phyloP scores from a whole-genome alignment of 2,888 invertebrate genomes.

The Quadroppia sp. region DNA sequence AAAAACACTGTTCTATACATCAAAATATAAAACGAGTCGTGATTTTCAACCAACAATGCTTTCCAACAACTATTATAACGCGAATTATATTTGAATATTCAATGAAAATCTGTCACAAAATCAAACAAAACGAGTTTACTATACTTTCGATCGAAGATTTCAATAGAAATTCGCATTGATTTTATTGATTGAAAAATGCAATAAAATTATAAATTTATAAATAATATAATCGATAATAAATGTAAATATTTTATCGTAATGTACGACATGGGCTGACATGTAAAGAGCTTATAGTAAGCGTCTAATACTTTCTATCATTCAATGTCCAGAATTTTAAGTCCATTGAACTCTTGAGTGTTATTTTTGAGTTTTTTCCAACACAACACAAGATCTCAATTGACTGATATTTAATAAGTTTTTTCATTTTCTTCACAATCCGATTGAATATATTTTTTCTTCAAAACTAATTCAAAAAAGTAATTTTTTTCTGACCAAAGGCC shows the following conservation, averaged over 20 bases:
- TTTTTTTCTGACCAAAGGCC: background rate
- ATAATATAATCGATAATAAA: background rate
- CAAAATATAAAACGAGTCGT: constrained; percentile 14
- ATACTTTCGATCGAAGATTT: background rate
- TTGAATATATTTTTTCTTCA: background rate
- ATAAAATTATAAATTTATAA: background rate
- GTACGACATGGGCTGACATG: too few relatives aligned
- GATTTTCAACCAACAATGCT: background rate
- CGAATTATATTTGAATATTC: background rate
- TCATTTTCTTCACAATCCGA: background rate
- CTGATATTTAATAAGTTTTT: background rate
- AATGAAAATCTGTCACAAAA: background rate
- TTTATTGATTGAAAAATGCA: background rate
- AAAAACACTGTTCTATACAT: background rate
- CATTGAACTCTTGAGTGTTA: background rate
- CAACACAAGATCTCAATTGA: background rate
- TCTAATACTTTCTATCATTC: background rate
- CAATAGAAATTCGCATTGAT: too few relatives aligned
- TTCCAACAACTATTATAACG: background rate
- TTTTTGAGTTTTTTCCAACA: background rate
- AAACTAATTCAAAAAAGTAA: background rate
- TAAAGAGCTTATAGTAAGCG: too few relatives aligned
- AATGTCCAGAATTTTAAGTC: background rate
- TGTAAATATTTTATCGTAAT: too few relatives aligned
- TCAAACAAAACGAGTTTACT: background rate